A percentile compares a stretch with the other conserved stretches of the same genome.
phyloP scores from a whole-genome alignment of 2,888 invertebrate species.

The Xylocampa areola region DNA sequence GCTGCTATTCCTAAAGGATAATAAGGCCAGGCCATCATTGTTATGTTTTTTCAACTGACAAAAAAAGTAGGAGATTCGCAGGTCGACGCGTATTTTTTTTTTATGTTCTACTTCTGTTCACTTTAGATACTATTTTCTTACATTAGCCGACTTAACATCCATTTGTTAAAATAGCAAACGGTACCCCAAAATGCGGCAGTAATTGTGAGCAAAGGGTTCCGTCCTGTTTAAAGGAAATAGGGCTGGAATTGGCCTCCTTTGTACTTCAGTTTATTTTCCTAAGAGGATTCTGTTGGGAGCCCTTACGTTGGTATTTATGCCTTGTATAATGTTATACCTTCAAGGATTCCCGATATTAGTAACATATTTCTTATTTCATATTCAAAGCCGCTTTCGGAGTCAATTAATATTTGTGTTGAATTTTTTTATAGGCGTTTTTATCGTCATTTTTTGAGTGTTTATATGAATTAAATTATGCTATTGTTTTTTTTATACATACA shows the following conservation, averaged over 20 bases:
- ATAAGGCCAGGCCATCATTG: too few species aligned
- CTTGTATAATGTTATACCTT: conserved; percentile 17
- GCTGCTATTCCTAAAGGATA: too few species aligned
- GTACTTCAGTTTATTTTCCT: conserved; percentile 36
- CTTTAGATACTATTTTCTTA: neutral
- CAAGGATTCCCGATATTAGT: conserved; percentile 30
- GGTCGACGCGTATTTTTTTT: too few species aligned
- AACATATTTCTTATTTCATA: conserved; percentile 28
- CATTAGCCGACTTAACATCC: conserved; percentile 1
- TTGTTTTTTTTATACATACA: too few species aligned
- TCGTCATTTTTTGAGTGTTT: too few species aligned
- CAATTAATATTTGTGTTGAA: too few species aligned
- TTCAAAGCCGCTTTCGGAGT: too few species aligned
- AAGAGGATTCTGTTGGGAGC: conserved; percentile 28
- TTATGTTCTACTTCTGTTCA: too few species aligned
- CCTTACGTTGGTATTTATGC: conserved; percentile 22
- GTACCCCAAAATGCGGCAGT: conserved; percentile 29
- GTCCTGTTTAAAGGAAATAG: conserved; percentile 46
- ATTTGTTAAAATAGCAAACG: conserved; percentile 35
- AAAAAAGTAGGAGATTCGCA: too few species aligned
- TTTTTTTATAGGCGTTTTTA: too few species aligned
- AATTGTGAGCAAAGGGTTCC: conserved; percentile 41
- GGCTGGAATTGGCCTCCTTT: conserved; percentile 47
- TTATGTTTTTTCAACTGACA: too few species aligned
- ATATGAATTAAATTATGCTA: too few species aligned